Evolutionary conservation across 2,113 vertebrate species (phyloP), one percentile per base, ranked within the genome.

Genomic region (Thamnophis sirtalis): DNA sequence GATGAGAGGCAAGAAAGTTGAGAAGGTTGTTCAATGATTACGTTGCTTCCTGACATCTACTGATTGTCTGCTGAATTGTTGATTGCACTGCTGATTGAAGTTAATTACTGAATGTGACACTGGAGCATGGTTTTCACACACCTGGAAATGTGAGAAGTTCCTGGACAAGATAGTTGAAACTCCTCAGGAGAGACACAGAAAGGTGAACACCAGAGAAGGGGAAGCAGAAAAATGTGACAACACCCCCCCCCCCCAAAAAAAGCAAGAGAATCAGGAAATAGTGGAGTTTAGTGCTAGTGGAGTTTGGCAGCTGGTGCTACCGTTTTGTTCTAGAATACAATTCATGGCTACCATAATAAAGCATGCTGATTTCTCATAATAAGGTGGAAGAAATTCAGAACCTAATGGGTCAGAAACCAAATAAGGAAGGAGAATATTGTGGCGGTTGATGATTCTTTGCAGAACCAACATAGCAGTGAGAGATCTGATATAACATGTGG

Each of bases 171-270:
- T 33, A 38, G 68, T 38, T 80, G 17, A 80, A 80, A 80, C 7
- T 80, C 33, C 33, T 80, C 33, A 38, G 33, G 68, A 80, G 15
- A 80, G 68, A 9, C 33, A 80, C 33, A 80, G 33, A 38, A 38
- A 80, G 21, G 33, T 38, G 33, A 80, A 80, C 17, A 80, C 17
- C 15, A 80, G 68, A 80, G n/a, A 80, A 38, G 7, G 68, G 15
- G 17, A 80, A 80, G 33, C 9, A 38, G 33, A 38, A 80, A 80
- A 80, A 80, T 80, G 15, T 38, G n/a, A 33, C 1, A 2, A 43
- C 43, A 1, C 55, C 1, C 54, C 0, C n/a, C n/a, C 15, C n/a
- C 0, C 15, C n/a, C n/a, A n/a, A n/a, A n/a, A n/a, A 33, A 73
- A 38, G n/a, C n/a, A 33, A 73, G 63, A 73, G 63, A 73, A 33